Conservation (phyloP, 2,113 vertebrate genomes). For the Triplophysa rosa region DNA sequence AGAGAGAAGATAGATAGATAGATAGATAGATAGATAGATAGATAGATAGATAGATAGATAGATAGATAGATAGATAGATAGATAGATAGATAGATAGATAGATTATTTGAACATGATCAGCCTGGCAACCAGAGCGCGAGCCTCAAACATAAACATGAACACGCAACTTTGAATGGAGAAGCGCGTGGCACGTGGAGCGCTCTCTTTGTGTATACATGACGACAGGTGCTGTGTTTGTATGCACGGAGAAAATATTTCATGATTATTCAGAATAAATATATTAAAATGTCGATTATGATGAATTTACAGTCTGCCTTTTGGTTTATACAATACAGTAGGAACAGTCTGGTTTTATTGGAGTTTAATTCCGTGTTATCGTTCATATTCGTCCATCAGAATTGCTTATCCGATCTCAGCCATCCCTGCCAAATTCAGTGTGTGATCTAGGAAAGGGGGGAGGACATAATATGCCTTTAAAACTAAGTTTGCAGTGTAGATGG, state of each 20-base stretch:
- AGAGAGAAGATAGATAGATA: too few relatives aligned
- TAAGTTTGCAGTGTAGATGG: slow-evolving; percentile 86
- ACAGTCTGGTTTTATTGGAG: not conserved
- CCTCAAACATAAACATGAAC: slow-evolving; percentile 27
- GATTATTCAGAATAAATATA: too few relatives aligned
- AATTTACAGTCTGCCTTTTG: not conserved
- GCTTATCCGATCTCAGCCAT: slow-evolving; percentile 56
- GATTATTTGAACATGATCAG: not conserved
- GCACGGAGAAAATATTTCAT: too few relatives aligned
- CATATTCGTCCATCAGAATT: slow-evolving; percentile 56
- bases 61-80: not conserved
- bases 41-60: too few relatives aligned
- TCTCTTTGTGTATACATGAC: not conserved
- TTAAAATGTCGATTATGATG: too few relatives aligned
- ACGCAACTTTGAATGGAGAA: slow-evolving; percentile 34
- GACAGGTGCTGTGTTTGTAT: not conserved
- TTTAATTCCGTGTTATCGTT: slow-evolving; percentile 14
- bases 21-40: too few relatives aligned
- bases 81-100: not conserved
- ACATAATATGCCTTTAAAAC: slow-evolving; percentile 71
- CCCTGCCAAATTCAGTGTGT: slow-evolving; percentile 60
- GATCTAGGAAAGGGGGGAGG: slow-evolving; percentile 54
- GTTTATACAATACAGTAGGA: not conserved
- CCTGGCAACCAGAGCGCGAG: not conserved
- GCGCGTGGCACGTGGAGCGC: slow-evolving; percentile 28